phyloP scores from a whole-genome alignment of 1,140 invertebrate genomes.

The Zaprionus lachaisei region DNA sequence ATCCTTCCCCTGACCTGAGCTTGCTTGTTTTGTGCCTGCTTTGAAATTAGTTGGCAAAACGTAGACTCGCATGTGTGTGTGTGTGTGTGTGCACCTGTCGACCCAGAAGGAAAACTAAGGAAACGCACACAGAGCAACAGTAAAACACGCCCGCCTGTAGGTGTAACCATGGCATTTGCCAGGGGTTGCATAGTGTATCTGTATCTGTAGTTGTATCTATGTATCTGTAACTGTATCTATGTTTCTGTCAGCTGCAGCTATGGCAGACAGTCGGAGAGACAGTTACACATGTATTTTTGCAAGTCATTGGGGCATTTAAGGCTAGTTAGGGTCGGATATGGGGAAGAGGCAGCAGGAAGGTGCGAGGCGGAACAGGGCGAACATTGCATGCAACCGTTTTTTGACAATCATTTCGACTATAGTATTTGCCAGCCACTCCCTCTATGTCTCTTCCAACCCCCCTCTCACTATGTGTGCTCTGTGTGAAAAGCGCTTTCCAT shows the following conservation, averaged over 20 bases:
- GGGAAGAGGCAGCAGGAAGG: not conserved
- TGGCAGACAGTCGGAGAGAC: not conserved
- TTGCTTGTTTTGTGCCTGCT: conserved; percentile 29
- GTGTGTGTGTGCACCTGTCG: conserved; percentile 56
- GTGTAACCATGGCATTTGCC: conserved; percentile 40
- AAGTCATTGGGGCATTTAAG: conserved; percentile 49
- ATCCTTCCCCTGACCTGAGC: not conserved
- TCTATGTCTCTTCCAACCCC: not conserved
- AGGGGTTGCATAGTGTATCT: conserved; percentile 25
- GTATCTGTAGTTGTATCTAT: conserved; percentile 24
- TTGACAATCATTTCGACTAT: conserved; percentile 56
- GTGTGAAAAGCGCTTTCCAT: conserved; percentile 25
- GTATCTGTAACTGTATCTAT: conserved; percentile 20
- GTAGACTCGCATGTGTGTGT: conserved; percentile 57
- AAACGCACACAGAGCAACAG: conserved; percentile 15
- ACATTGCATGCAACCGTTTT: conserved; percentile 54
- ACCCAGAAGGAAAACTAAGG: conserved; percentile 15
- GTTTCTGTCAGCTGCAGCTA: conserved; percentile 38
- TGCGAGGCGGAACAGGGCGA: not conserved
- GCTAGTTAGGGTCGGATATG: conserved; percentile 19
- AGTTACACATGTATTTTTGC: conserved; percentile 36
- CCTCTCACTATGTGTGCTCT: conserved; percentile 22
- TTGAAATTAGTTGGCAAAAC: conserved; percentile 68
- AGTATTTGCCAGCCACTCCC: conserved; percentile 31
- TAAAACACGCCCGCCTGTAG: not conserved